Evolutionary conservation across 2,888 invertebrate genomes (phyloP).

Genomic region (Eristalis pertinax): DNA sequence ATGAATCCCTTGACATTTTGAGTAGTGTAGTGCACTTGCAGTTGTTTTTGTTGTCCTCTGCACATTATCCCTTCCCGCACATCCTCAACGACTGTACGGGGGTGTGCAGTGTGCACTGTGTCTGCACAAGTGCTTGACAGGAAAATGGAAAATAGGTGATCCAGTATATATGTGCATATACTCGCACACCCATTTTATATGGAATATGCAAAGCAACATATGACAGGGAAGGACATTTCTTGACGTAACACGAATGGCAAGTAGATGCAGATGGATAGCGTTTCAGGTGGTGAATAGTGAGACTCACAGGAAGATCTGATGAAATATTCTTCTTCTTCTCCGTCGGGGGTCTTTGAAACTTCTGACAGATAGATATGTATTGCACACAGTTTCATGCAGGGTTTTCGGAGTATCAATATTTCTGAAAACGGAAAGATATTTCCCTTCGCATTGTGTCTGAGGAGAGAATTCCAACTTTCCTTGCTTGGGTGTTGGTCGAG

Average conservation of each 20-base stretch:
- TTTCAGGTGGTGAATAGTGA: constrained; percentile 11
- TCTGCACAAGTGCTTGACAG: constrained; percentile 56
- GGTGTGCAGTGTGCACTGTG: neutral
- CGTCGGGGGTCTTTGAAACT: constrained; percentile 13
- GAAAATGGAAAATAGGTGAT: constrained; percentile 69
- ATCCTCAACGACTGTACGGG: constrained; percentile 10
- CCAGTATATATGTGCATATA: constrained; percentile 12
- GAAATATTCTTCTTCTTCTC: constrained; percentile 30
- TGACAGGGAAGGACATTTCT: constrained; percentile 54
- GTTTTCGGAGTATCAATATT: constrained; percentile 56
- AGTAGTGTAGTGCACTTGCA: constrained; percentile 64
- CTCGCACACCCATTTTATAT: neutral
- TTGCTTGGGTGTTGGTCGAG: neutral
- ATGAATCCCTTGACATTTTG: constrained; percentile 71
- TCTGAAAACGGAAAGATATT: constrained; percentile 44
- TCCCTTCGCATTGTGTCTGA: constrained; percentile 12
- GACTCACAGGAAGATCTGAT: constrained; percentile 34
- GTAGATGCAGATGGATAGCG: neutral
- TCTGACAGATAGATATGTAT: constrained; percentile 39
- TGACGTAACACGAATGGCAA: constrained; percentile 5
- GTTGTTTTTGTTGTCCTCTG: constrained; percentile 29
- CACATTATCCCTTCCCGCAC: constrained; percentile 38
- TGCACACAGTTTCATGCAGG: neutral
- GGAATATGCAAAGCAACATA: constrained; percentile 56
- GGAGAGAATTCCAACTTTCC: neutral